These are phyloP conservation scores for Crossocerus cetratus DNA, from an alignment of 2,888 invertebrate genomes.

Conservation along the genomic window DNA sequence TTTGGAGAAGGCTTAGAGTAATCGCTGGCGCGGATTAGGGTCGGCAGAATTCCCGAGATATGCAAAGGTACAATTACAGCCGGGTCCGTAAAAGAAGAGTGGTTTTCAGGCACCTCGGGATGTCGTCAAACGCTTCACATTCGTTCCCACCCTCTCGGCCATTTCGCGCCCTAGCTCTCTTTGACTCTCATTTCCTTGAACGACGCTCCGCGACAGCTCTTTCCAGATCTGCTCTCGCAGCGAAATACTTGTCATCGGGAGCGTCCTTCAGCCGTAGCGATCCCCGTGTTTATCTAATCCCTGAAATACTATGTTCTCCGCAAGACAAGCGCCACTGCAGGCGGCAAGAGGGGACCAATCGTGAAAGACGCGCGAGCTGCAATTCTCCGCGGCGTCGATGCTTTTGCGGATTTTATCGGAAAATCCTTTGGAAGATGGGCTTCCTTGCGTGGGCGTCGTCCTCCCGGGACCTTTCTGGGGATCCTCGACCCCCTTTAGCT, in stretches of 20 bases:
- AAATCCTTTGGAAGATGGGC: constrained; percentile 36
- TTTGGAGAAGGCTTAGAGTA: no score
- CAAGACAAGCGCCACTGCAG: constrained; percentile 12
- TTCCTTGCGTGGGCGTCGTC: neutral
- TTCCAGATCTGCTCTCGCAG: neutral
- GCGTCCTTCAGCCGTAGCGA: constrained; percentile 28
- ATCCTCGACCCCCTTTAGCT: no score
- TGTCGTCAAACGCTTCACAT: neutral
- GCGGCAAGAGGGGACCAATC: constrained; percentile 7
- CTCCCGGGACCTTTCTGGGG: no score
- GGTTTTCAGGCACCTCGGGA: neutral
- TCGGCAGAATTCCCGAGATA: neutral
- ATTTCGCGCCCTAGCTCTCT: neutral
- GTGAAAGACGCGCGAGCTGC: constrained; percentile 21
- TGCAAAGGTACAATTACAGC: neutral
- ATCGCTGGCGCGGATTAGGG: neutral
- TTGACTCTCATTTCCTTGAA: neutral
- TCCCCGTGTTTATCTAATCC: constrained; percentile 44
- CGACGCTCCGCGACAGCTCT: no score
- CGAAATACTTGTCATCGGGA: constrained; percentile 35
- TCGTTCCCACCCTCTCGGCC: neutral
- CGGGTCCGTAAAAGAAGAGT: neutral
- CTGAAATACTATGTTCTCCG: constrained; percentile 38
- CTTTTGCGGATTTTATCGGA: constrained; percentile 58
- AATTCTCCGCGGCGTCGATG: constrained; percentile 26